A percentile compares a stretch with the other conserved stretches of the same genome.
Evolutionary conservation across 2,888 invertebrate species (phyloP).

Genomic region (Amorpha juglandis): DNA sequence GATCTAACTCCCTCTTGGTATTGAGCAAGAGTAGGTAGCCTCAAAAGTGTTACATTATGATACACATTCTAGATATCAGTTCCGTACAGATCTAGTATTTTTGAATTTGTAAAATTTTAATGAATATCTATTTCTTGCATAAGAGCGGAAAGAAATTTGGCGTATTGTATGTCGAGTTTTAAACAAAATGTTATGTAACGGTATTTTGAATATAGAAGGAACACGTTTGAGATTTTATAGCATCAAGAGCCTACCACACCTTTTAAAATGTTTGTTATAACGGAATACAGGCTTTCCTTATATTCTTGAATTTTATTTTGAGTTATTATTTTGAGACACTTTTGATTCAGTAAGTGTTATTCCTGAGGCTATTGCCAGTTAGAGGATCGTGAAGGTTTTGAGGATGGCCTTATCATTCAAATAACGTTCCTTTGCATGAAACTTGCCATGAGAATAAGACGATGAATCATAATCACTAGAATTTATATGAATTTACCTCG

Average conservation of each 20-base stretch:
- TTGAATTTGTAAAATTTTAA: not conserved
- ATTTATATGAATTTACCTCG: no score
- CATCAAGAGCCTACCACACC: not conserved
- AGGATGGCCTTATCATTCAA: no score
- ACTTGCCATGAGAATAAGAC: no score
- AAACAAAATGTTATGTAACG: not conserved
- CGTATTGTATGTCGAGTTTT: not conserved
- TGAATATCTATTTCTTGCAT: not conserved
- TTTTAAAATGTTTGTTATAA: not conserved
- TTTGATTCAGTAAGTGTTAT: no score
- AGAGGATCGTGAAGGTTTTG: no score
- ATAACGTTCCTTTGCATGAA: no score
- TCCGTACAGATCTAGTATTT: not conserved
- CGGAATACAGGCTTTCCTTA: no score
- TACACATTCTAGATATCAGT: not conserved
- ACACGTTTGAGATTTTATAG: not conserved
- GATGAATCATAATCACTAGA: no score
- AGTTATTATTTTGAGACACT: no score
- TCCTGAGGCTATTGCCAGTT: no score
- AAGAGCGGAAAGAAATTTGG: slow-evolving; percentile 15
- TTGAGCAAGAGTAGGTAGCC: not conserved
- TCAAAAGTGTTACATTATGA: not conserved
- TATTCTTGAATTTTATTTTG: not conserved
- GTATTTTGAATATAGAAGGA: not conserved
- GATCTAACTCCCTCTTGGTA: no score